A percentile compares a stretch with the other conserved stretches of the same genome.
These are phyloP conservation scores for Leptogaster cylindrica DNA, from an alignment of 2,888 invertebrate genomes.

Conservation along the genomic window DNA sequence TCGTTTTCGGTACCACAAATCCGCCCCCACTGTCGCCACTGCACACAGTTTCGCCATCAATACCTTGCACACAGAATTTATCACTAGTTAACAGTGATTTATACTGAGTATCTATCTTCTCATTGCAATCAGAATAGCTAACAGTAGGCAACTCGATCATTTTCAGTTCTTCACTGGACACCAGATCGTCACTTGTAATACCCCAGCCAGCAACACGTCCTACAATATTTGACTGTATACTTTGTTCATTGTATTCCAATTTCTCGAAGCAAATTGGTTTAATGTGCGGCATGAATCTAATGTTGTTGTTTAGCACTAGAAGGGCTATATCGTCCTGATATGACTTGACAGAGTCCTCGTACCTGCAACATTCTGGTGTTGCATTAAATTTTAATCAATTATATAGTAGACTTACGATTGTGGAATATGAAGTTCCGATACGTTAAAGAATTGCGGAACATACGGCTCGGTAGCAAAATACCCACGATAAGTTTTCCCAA, in stretches of 20 bases:
- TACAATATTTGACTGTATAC: conserved; percentile 4
- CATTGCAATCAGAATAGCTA: conserved; percentile 48
- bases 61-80: conserved; percentile 56
- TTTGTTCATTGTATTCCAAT: conserved; percentile 43
- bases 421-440: conserved; percentile 46
- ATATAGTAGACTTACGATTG: conserved; percentile 37
- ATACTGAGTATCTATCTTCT: conserved; percentile 33
- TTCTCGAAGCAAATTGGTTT: conserved; percentile 58
- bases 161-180: conserved; percentile 45
- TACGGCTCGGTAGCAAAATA: conserved; percentile 39
- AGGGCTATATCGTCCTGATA: conserved; percentile 57
- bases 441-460: conserved; percentile 43
- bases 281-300: conserved; percentile 54
- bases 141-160: conserved; percentile 47
- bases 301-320: conserved; percentile 52
- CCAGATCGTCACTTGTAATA: conserved; percentile 31
- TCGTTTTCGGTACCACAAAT: conserved; percentile 46
- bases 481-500: conserved; percentile 47
- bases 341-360: conserved; percentile 48
- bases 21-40: conserved; percentile 55
- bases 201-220: conserved; percentile 52
- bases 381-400: background rate
- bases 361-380: conserved; percentile 28
- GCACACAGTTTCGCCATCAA: conserved; percentile 49
- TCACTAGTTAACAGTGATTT: conserved; percentile 51